These are phyloP conservation scores for Drosophila nikananu DNA, from an alignment of 1,140 invertebrate genomes.

Conservation along the genomic window DNA sequence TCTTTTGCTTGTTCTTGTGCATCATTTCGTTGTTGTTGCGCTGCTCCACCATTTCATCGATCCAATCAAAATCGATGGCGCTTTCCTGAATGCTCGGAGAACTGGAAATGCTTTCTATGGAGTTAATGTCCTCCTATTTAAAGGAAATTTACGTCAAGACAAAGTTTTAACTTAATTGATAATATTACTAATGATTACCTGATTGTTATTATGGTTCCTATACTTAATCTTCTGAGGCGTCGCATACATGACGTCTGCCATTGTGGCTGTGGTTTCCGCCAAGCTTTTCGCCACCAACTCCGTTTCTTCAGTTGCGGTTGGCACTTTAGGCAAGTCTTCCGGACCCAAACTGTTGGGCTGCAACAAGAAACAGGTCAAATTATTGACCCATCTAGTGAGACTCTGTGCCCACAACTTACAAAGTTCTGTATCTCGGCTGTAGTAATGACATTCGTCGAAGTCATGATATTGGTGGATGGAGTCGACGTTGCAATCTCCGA, in stretches of 20 bases:
- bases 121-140: slow-evolving; percentile 77
- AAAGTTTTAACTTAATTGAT: neutral
- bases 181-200: slow-evolving; percentile 1
- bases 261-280: slow-evolving; percentile 58
- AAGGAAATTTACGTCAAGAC: neutral
- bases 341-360: slow-evolving; percentile 47
- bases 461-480: slow-evolving; percentile 59
- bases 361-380: neutral
- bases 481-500: slow-evolving; percentile 55
- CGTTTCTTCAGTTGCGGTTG: slow-evolving; percentile 19
- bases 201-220: slow-evolving; percentile 69
- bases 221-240: slow-evolving; percentile 51
- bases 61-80: slow-evolving; percentile 67
- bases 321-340: slow-evolving; percentile 56
- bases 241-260: slow-evolving; percentile 28
- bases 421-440: slow-evolving; percentile 60
- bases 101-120: slow-evolving; percentile 77
- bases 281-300: slow-evolving; percentile 58
- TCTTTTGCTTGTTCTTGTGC: slow-evolving; percentile 75
- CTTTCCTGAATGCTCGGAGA: slow-evolving; percentile 33
- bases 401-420: slow-evolving; percentile 18
- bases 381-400: neutral
- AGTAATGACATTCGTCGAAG: slow-evolving; percentile 58
- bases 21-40: slow-evolving; percentile 61
- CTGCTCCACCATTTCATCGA: slow-evolving; percentile 65